Evolutionary conservation across 2,888 invertebrate species (phyloP), one percentile per base, ranked within the genome.

Genomic region (Ceriagrion tenellum): DNA sequence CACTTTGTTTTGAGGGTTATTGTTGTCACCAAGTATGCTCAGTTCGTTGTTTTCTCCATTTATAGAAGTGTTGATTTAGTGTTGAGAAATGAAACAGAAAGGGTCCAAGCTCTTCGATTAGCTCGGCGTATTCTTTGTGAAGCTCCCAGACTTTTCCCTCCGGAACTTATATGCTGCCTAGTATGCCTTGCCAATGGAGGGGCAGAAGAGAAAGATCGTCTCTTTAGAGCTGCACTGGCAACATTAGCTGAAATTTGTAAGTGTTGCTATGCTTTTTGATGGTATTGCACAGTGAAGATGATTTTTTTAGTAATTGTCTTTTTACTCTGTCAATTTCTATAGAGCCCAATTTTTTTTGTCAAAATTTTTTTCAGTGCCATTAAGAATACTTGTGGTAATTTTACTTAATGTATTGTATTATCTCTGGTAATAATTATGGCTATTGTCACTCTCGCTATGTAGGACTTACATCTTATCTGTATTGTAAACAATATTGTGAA

Each of bases 91-190:
- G 97, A 97, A 95, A 96, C 97, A 88, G 99, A 99, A 97, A 98
- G 99, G 89, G 98, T 99, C 95, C 99, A 99, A 97, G 99, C 99
- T 0, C 97, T 99, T 96, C 98, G 99, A 96, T 98, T 99, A 95
- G 98, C 99, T 95, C 97, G 99, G 95, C 97, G 97, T 96, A 97
- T 98, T 96, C 97, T 98, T 95, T 97, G 97, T 96, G 97, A 97
- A 96, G 97, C 98, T 69, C 98, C 98, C 0, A 97, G 97, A 95
- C 97, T 97, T 96, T 98, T 99, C 95, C 98, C 99, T 96, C 97
- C 98, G 18, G 98, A 98, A 2, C 97, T 99, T 96, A 98, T 98
- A 91, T 98, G 98, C 95, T 98, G 99, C 96, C 97, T 99, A 95
- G 98, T 99, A 56, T 98, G 99, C 18, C 97, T 99, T 95, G 98